Percentiles rank a stretch among this genome's conserved stretches.
Conservation (phyloP, 2,797 vertebrate genomes). For the Coracias cyanogaster region DNA sequence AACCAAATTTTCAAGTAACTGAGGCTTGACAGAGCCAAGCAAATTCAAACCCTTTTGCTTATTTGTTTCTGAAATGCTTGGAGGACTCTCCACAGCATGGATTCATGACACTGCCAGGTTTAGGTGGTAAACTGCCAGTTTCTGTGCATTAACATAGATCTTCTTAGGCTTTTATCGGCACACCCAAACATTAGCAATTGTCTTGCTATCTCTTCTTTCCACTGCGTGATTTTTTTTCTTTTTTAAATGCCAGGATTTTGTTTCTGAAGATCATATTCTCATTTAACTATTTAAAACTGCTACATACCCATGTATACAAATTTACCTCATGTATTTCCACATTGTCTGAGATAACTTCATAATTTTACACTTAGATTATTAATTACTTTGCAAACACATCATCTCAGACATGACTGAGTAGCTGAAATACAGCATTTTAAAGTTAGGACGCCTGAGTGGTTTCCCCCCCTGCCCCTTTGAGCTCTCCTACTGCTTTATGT, state of each 20-base stretch:
- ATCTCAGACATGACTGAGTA: not conserved
- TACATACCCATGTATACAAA: fast-evolving
- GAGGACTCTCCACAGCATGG: fast-evolving
- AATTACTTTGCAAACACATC: not conserved
- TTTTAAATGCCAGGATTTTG: not conserved
- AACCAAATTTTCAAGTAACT: not conserved
- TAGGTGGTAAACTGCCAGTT: not conserved
- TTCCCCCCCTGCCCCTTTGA: not conserved
- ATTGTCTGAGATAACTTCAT: not conserved
- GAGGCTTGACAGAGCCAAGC: not conserved
- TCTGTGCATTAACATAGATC: not conserved
- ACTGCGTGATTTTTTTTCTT: not conserved
- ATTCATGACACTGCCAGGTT: not conserved
- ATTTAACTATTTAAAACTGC: not conserved
- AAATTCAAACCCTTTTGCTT: not conserved
- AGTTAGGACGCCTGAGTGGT: not conserved
- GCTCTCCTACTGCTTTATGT: not conserved
- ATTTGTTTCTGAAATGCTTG: not conserved
- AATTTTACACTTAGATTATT: not conserved
- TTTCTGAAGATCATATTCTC: not conserved
- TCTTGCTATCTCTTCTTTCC: not conserved
- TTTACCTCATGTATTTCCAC: not conserved
- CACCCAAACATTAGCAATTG: not conserved
- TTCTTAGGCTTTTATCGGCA: not conserved
- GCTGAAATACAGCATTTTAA: not conserved